Percentiles rank a stretch among this genome's conserved stretches.
Evolutionary conservation across 2,888 invertebrate species (phyloP).

Genomic region (Sinhomidia bicolor): DNA sequence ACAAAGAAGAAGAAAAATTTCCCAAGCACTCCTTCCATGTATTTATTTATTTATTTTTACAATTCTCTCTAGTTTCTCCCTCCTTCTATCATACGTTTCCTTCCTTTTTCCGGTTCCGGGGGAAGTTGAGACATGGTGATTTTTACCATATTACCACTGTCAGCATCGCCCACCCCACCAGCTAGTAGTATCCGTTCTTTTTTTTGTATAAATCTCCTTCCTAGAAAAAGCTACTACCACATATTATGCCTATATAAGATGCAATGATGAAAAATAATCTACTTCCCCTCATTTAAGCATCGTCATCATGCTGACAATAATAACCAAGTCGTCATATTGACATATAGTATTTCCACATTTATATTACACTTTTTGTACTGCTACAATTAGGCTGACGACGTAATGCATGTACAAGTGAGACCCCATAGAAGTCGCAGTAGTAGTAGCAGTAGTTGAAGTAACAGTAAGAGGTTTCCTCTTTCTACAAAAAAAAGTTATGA

Average conservation of each 20-base stretch:
- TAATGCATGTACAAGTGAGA: neutral
- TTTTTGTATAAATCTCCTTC: neutral
- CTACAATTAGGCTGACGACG: too few relatives aligned
- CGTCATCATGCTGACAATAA: neutral
- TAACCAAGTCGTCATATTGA: too few relatives aligned
- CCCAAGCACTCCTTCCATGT: neutral
- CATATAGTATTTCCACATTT: too few relatives aligned
- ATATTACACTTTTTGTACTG: too few relatives aligned
- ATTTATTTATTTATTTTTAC: neutral
- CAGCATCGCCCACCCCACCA: neutral
- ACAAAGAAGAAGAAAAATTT: too few relatives aligned
- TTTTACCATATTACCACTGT: slow-evolving; percentile 5
- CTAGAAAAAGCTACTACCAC: neutral
- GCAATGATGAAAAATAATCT: neutral
- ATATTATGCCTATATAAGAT: too few relatives aligned
- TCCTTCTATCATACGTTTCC: neutral
- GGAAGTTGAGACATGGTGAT: slow-evolving; percentile 50
- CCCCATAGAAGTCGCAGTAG: neutral
- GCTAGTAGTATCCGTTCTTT: neutral
- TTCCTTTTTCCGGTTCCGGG: slow-evolving; percentile 18
- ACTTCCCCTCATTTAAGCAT: slow-evolving; percentile 17
- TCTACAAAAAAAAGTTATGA: neutral
- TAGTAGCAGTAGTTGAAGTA: neutral
- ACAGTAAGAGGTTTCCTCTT: too few relatives aligned
- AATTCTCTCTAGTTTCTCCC: too few relatives aligned